Percentiles rank a stretch among this genome's conserved stretches.
These are phyloP conservation scores for Ciona savignyi DNA, from an alignment of 23 tunicate genomes.

Conservation along the genomic window DNA sequence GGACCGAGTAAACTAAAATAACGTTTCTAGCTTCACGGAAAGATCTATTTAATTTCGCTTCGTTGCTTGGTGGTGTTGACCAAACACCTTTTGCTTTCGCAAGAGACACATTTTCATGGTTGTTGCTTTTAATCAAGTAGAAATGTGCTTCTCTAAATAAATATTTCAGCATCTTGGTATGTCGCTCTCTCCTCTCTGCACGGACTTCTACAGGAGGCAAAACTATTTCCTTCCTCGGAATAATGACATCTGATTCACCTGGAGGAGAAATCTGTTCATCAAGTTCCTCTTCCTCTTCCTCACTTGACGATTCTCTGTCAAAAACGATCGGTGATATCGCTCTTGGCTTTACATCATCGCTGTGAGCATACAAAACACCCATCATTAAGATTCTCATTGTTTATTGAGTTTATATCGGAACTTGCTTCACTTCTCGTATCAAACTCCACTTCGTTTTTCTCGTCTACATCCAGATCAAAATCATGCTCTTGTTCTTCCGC, in stretches of 20 bases:
- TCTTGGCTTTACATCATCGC: slow-evolving; percentile 5
- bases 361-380: slow-evolving; percentile 2
- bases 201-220: slow-evolving; percentile 73
- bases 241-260: slow-evolving; percentile 56
- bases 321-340: slow-evolving; percentile 88
- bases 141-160: slow-evolving; percentile 82
- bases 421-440: slow-evolving; percentile 73
- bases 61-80: slow-evolving; percentile 93
- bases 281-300: slow-evolving; percentile 33
- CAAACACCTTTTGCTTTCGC: slow-evolving; percentile 87
- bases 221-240: slow-evolving; percentile 70
- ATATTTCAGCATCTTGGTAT: slow-evolving; percentile 78
- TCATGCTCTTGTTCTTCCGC: neutral
- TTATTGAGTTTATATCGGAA: slow-evolving; percentile 13
- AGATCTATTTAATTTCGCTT: slow-evolving; percentile 57
- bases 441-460: slow-evolving; percentile 11
- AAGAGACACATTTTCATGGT: slow-evolving; percentile 78
- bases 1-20: slow-evolving; percentile 65
- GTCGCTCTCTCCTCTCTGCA: slow-evolving; percentile 67
- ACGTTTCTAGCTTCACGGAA: slow-evolving; percentile 79
- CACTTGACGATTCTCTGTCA: slow-evolving; percentile 44
- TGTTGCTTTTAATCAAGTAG: slow-evolving; percentile 83
- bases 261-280: slow-evolving; percentile 66
- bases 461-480: neutral
- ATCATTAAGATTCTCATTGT: no score